Evolutionary conservation across 2,113 vertebrate species (phyloP).

Genomic region (Hippoglossus stenolepis): DNA sequence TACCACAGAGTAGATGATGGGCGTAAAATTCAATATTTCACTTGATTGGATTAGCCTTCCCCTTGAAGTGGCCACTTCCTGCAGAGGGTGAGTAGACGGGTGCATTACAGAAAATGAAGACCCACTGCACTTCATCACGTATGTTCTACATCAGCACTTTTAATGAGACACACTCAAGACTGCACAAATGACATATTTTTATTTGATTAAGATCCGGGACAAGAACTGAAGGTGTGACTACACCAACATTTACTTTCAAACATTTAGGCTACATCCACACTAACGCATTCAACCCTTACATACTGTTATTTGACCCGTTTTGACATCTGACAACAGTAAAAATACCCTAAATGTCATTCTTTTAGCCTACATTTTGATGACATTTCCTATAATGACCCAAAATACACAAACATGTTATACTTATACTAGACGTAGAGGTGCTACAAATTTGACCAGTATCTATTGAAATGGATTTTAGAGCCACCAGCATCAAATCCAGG

Average conservation of each 20-base stretch:
- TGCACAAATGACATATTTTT: neutral
- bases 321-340: too few relatives aligned
- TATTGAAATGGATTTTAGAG: too few relatives aligned
- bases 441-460: too few relatives aligned
- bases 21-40: slow-evolving; percentile 36
- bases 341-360: too few relatives aligned
- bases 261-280: too few relatives aligned
- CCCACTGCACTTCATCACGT: neutral
- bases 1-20: slow-evolving; percentile 29
- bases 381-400: too few relatives aligned
- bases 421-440: too few relatives aligned
- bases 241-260: too few relatives aligned
- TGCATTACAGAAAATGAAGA: neutral
- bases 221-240: neutral
- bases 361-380: too few relatives aligned
- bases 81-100: neutral
- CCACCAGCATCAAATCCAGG: too few relatives aligned
- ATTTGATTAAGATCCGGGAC: neutral
- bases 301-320: too few relatives aligned
- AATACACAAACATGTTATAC: too few relatives aligned
- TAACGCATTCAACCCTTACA: neutral
- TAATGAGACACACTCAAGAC: neutral
- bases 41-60: slow-evolving; percentile 30
- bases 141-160: neutral
- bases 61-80: slow-evolving; percentile 13